Evolutionary conservation across 1,140 invertebrate genomes (phyloP), one percentile per base, ranked within the genome.

Genomic region (Fragariocoptes setiger): DNA sequence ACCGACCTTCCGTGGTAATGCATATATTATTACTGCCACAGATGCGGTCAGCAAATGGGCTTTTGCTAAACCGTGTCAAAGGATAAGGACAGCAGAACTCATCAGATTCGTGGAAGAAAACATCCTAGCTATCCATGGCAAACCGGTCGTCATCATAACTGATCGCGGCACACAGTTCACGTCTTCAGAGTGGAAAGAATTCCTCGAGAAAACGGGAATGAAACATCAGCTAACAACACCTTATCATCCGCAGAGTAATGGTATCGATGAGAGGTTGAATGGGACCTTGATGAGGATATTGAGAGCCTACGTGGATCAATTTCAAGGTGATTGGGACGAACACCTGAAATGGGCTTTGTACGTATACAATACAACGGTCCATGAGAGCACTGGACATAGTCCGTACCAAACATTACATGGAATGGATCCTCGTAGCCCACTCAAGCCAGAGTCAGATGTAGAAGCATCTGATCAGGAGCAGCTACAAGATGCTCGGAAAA

Each of bases 371-470:
- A 57, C 56, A 0, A 49, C 55, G 14, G 21, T 51, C 2, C 61
- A 64, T 41, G 44, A 45, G 37, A 48, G 52, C 0, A 62, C 56
- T 0, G 48, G 51, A 12, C 57, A 49, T 44, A 46, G 53, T 5
- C 56, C 60, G 1, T 56, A 56, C 40, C 54, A 59, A 50, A 21
- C 63, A 3, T n/a, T 63, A 16, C 60, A 57, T 40, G 59, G 59
- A 8, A 44, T 45, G 37, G 54, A 56, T 43, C 50, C 57, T 14
- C 48, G 15, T 4, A 19, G 25, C 5, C 42, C 42, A n/a, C 19
- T 39, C 12, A 38, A 43, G 16, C 4, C 16, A 5, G 3, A 16
- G 4, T 2, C 40, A 13, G n/a, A 43, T 8, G 2, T 5, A 16
- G n/a, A n/a, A n/a, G n/a, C n/a, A n/a, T n/a, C n/a, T n/a, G n/a